phyloP scores from a whole-genome alignment of 2,888 invertebrate species.

The Horisme vitalbata region DNA sequence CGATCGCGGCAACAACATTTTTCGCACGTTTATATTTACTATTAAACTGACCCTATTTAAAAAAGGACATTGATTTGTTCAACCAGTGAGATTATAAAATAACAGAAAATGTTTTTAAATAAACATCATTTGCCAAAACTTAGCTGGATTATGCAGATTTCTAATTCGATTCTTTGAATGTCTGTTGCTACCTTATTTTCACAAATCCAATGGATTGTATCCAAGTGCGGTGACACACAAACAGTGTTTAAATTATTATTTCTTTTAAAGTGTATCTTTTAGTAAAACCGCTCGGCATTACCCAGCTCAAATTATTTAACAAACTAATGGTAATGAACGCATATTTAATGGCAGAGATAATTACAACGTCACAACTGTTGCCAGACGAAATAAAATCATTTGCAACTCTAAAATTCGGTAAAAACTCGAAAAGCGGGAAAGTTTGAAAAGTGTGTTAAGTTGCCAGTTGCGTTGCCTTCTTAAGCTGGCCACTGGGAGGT shows the following conservation, averaged over 20 bases:
- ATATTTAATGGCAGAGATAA: slow-evolving; percentile 25
- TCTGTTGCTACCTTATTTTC: no score
- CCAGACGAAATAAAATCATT: slow-evolving; percentile 24
- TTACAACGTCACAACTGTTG: slow-evolving; percentile 14
- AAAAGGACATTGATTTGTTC: neutral
- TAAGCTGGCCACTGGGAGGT: slow-evolving; percentile 8
- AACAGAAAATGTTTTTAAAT: no score
- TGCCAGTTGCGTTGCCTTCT: slow-evolving; percentile 16
- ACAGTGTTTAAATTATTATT: no score
- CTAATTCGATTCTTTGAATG: no score
- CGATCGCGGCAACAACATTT: slow-evolving; percentile 1
- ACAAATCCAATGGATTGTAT: no score
- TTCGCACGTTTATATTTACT: neutral
- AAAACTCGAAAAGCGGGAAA: slow-evolving; percentile 9
- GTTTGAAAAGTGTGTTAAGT: slow-evolving; percentile 20
- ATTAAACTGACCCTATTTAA: neutral
- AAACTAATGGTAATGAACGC: slow-evolving; percentile 9
- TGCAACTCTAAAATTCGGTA: slow-evolving; percentile 18
- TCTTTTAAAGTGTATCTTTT: no score
- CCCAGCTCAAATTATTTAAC: no score
- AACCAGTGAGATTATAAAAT: no score
- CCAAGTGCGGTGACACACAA: no score
- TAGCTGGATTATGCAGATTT: no score
- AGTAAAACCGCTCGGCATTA: neutral
- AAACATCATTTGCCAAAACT: no score